Conservation (phyloP, 2,797 vertebrate genomes). For the Dromococcyx pavoninus region DNA sequence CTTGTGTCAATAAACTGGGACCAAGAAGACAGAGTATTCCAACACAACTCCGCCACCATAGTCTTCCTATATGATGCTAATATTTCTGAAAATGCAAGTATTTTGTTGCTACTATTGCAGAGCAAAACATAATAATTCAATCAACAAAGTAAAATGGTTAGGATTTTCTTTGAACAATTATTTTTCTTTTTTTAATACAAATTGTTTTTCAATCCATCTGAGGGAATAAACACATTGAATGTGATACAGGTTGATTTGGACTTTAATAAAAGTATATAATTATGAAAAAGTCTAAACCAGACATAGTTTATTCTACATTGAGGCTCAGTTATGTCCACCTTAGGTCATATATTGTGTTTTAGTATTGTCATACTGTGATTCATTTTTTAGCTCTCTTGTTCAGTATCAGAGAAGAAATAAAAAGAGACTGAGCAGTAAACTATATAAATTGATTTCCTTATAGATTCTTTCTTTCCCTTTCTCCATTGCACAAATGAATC, state of each 20-base stretch:
- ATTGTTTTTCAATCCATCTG: background rate
- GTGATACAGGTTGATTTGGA: background rate
- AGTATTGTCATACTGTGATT: background rate
- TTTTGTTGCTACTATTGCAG: background rate
- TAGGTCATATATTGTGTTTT: background rate
- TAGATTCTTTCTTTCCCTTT: background rate
- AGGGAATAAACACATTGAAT: background rate
- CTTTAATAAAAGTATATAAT: background rate
- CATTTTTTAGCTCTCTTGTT: background rate
- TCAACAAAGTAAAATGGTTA: background rate
- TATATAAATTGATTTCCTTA: background rate
- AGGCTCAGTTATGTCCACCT: background rate
- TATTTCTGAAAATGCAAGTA: background rate
- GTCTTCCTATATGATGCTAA: background rate
- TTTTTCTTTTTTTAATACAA: background rate
- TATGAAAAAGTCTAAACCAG: background rate
- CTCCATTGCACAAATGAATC: background rate
- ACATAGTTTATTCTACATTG: background rate
- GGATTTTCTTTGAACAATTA: background rate
- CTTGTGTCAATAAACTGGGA: background rate
- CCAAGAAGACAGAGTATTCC: background rate
- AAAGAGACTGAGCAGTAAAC: background rate
- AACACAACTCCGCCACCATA: background rate
- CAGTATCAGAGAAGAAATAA: background rate
- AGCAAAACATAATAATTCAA: background rate